Evolutionary conservation across 2,797 vertebrate species (phyloP).

Genomic region (Takifugu ocellatus): DNA sequence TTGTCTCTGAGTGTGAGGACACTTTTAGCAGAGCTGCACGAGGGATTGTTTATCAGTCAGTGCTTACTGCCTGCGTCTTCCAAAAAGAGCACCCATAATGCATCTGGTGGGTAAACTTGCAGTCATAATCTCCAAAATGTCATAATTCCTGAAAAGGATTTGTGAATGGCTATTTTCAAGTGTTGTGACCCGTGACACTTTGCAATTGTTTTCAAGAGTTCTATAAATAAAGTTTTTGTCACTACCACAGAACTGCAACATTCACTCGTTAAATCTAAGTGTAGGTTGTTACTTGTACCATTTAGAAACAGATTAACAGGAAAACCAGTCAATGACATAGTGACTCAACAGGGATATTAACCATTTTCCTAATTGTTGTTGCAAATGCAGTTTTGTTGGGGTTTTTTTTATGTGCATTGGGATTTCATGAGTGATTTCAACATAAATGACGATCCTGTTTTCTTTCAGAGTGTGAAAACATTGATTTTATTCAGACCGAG

Average conservation of each 20-base stretch:
- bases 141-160: neutral
- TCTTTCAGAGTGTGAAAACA: conserved; percentile 50
- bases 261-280: no score
- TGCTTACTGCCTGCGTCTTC: conserved; percentile 64
- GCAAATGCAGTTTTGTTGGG: neutral
- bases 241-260: no score
- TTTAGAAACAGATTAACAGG: no score
- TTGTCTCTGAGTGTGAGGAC: conserved; percentile 77
- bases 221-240: no score
- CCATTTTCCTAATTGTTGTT: neutral
- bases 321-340: no score
- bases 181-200: no score
- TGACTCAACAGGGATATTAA: neutral
- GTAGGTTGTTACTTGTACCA: no score
- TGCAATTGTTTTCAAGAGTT: no score
- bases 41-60: conserved; percentile 88
- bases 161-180: no score
- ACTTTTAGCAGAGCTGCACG: conserved; percentile 89
- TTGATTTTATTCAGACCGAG: conserved; percentile 62
- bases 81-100: conserved; percentile 12
- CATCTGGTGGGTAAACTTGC: conserved; percentile 34
- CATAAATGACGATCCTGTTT: neutral
- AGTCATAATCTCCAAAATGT: conserved; percentile 7
- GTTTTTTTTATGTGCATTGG: neutral
- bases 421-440: neutral